Evolutionary conservation across 2,888 invertebrate genomes (phyloP).

Genomic region (Philereme transversata): DNA sequence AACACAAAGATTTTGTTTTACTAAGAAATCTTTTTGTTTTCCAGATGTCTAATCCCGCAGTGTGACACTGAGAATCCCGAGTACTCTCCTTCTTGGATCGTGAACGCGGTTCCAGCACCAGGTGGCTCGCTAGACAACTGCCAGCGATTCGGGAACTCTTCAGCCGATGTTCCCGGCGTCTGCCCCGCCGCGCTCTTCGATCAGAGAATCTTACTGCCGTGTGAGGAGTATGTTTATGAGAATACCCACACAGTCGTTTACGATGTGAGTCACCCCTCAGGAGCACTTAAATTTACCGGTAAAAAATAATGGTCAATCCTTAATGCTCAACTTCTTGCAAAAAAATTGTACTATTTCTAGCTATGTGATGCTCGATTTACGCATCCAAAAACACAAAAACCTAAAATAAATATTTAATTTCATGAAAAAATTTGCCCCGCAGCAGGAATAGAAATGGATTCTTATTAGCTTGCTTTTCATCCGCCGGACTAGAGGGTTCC

Average conservation of each 20-base stretch:
- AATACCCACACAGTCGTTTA: slow-evolving; percentile 66
- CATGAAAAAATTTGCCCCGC: no score
- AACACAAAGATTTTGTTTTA: neutral
- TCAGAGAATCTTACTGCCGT: slow-evolving; percentile 40
- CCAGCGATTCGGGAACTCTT: slow-evolving; percentile 59
- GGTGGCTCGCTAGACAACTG: slow-evolving; percentile 68
- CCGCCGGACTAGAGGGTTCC: no score
- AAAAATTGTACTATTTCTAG: no score
- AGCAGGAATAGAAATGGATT: no score
- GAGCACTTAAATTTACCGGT: no score
- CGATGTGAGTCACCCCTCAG: slow-evolving; percentile 54
- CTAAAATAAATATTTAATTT: no score
- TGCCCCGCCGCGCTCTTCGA: slow-evolving; percentile 65
- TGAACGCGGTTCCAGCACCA: slow-evolving; percentile 67
- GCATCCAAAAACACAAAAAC: no score
- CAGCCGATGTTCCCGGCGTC: slow-evolving; percentile 22
- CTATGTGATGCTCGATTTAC: no score
- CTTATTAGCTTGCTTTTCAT: no score
- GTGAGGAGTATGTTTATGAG: slow-evolving; percentile 62
- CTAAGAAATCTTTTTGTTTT: slow-evolving; percentile 5
- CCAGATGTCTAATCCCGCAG: slow-evolving; percentile 37
- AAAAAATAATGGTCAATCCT: no score
- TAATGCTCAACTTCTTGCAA: no score
- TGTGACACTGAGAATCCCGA: slow-evolving; percentile 23
- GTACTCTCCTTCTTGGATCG: slow-evolving; percentile 48